Evolutionary conservation across 2,888 invertebrate genomes (phyloP), one percentile per base, ranked within the genome.

Genomic region (Ophion ellenae): DNA sequence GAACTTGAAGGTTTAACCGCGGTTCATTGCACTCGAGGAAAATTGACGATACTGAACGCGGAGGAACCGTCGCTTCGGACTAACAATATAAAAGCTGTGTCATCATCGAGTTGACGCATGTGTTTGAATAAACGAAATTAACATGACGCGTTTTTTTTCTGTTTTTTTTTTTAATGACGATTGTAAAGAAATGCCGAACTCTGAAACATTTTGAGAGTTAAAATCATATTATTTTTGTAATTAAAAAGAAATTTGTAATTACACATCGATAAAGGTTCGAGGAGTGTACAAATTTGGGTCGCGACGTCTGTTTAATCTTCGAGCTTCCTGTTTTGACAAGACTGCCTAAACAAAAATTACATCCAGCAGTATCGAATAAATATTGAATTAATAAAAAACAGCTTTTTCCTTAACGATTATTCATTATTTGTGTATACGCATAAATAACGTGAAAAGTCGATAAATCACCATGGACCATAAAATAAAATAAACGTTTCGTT

Each of bases 1-100:
- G 7, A 40, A 28, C 9, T 59, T 61, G 2, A 74, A 73, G 66
- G 40, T 78, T 73, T 20, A 63, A 63, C 67, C 6, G 59, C 59
- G 53, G 83, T 79, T 83, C 83, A 83, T 74, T 83, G 73, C n/a
- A 69, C 74, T 66, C 20, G 77, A 63, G 20, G 57, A 59, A 78
- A 47, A 79, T 11, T 71, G 2, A 40, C 40, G 36, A 66, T 17
- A 5, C 17, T 59, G 59, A 75, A 45, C 6, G 36, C 5, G 28
- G 6, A 59, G 66, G 14, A 32, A 66, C 36, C 14, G 40, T 61
- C 69, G 47, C 24, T 36, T 36, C 57, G 64, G 47, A 63, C 47
- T 53, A 53, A 78, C 69, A 67, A 69, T 63, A 40, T 67, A 77
- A 63, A 36, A 61, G 63, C 53, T 57, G 69, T 64, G 57, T 64